phyloP scores from a whole-genome alignment of 2,113 vertebrate species.

The Centropus bengalensis region DNA sequence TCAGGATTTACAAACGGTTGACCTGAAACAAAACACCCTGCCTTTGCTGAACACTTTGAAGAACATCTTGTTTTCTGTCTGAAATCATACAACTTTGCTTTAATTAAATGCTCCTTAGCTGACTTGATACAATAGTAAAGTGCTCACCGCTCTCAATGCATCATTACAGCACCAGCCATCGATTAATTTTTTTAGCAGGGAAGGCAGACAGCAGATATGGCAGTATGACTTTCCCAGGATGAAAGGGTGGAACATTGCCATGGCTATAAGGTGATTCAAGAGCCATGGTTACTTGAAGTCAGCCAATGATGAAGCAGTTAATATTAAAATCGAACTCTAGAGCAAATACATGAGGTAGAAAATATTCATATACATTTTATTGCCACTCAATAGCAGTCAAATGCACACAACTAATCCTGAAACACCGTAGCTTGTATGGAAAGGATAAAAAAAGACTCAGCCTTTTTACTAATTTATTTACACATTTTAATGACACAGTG shows the following conservation, averaged over 20 bases:
- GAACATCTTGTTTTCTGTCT: not conserved
- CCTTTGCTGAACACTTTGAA: not conserved
- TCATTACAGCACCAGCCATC: not conserved
- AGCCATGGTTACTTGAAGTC: not conserved
- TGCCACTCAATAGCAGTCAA: not conserved
- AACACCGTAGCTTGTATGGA: not conserved
- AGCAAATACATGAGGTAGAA: not conserved
- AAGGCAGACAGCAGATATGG: not conserved
- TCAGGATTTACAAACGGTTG: constrained; percentile 96
- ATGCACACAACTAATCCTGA: not conserved
- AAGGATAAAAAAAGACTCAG: accelerated
- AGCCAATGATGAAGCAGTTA: not conserved
- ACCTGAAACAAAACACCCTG: constrained; percentile 74
- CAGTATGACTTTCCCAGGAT: not conserved
- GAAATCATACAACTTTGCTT: not conserved
- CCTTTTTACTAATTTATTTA: not conserved
- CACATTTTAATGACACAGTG: not conserved
- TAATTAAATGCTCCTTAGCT: not conserved
- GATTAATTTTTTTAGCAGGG: not conserved
- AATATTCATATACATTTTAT: not conserved
- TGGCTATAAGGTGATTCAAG: not conserved
- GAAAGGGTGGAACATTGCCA: not conserved
- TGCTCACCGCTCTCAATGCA: not conserved
- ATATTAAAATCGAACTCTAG: not conserved
- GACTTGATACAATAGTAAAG: not conserved